Percentiles rank a stretch among this genome's conserved stretches.
Evolutionary conservation across 1,140 invertebrate species (phyloP).

Genomic region (Trinorchestia longiramus): DNA sequence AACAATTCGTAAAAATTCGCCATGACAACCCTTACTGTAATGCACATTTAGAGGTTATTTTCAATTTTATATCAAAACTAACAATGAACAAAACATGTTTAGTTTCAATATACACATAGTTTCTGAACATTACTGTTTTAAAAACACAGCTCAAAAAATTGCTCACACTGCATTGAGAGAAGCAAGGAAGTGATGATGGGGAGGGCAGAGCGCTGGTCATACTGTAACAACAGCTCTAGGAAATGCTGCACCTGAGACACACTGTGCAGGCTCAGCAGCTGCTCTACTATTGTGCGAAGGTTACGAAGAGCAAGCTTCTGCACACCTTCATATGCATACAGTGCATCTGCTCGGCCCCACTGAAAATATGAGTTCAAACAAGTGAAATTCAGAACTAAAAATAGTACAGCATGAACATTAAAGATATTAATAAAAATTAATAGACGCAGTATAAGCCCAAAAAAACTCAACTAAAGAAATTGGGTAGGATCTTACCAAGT

Average conservation of each 20-base stretch:
- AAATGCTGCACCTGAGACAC: constrained; percentile 23
- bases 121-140: no score
- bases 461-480: neutral
- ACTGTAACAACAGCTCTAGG: neutral
- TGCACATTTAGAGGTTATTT: no score
- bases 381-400: neutral
- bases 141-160: neutral
- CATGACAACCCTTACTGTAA: no score
- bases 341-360: neutral
- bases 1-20: no score
- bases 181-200: neutral
- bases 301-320: neutral
- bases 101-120: no score
- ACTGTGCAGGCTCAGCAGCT: neutral
- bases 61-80: no score
- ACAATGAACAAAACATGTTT: no score
- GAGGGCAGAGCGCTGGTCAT: neutral
- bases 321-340: neutral
- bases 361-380: neutral
- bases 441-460: neutral
- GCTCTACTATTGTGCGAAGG: neutral
- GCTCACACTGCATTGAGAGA: constrained; percentile 28
- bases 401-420: neutral
- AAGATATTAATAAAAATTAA: neutral
- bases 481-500: no score